Evolutionary conservation across 1,140 invertebrate species (phyloP).

Genomic region (Steinernema feltiae): DNA sequence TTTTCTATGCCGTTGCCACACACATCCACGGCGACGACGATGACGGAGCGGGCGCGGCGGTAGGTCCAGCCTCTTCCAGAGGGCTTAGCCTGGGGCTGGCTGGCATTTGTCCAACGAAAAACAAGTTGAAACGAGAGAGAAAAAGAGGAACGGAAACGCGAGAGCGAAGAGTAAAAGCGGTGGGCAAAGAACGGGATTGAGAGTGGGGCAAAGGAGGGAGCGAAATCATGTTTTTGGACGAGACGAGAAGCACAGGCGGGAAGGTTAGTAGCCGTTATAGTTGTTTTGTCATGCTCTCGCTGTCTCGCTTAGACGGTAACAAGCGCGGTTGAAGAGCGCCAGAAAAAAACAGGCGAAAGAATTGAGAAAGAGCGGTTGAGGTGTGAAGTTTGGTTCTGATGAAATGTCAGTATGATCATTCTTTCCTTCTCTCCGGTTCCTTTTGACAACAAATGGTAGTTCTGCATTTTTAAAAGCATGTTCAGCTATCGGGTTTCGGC

Average conservation of each 20-base stretch:
- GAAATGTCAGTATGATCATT: too few species aligned
- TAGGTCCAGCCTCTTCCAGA: not conserved
- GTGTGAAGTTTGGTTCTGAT: not conserved
- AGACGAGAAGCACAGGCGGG: conserved; percentile 4
- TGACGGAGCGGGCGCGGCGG: too few species aligned
- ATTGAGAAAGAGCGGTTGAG: not conserved
- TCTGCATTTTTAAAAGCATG: too few species aligned
- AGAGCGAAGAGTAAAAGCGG: conserved; percentile 15
- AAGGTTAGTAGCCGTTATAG: not conserved
- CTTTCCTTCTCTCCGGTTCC: too few species aligned
- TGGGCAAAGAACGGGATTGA: not conserved
- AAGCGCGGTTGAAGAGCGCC: not conserved
- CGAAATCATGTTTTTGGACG: not conserved
- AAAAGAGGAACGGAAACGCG: conserved; percentile 15
- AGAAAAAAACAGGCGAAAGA: not conserved
- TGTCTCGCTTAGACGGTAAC: not conserved
- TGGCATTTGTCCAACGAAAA: not conserved
- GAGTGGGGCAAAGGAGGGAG: not conserved
- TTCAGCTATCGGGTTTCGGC: too few species aligned
- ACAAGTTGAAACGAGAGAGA: conserved; percentile 20
- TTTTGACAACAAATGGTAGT: too few species aligned
- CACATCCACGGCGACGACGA: not conserved
- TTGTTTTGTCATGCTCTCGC: conserved; percentile 3
- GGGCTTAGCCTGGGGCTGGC: not conserved
- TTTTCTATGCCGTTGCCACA: not conserved